A percentile compares a stretch with the other conserved stretches of the same genome.
Evolutionary conservation across 2,888 invertebrate species (phyloP).

Genomic region (Nomada hirtipes): DNA sequence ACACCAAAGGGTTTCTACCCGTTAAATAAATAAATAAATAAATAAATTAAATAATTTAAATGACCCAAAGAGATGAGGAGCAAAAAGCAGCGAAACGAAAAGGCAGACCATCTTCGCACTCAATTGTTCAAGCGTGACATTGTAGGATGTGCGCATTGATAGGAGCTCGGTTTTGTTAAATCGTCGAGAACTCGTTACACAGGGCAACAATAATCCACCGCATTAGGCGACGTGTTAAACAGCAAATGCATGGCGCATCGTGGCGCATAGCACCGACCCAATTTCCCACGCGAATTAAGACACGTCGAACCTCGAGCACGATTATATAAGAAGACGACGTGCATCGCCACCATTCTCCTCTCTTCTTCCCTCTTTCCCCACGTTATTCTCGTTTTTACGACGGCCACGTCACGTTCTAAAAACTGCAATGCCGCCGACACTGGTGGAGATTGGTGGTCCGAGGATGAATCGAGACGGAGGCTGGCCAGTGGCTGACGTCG

Average conservation of each 20-base stretch:
- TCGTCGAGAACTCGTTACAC: too few species aligned
- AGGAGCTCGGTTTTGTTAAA: too few species aligned
- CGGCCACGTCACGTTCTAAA: not conserved
- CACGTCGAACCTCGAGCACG: conserved; percentile 9
- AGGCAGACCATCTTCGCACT: too few species aligned
- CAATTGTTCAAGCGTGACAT: too few species aligned
- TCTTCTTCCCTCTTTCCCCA: not conserved
- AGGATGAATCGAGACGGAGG: conserved; percentile 16
- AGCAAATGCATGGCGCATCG: conserved; percentile 62
- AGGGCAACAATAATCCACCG: not conserved
- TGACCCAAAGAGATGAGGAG: too few species aligned
- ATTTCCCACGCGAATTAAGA: conserved; percentile 45
- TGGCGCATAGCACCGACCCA: conserved; percentile 67
- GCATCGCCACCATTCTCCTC: not conserved
- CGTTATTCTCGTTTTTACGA: not conserved
- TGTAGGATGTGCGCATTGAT: too few species aligned
- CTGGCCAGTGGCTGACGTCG: not conserved
- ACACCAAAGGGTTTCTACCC: too few species aligned
- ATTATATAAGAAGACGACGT: conserved; percentile 14
- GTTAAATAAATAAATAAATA: too few species aligned
- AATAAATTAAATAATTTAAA: too few species aligned
- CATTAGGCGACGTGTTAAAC: conserved; percentile 36
- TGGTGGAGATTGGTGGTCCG: not conserved
- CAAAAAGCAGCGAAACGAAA: too few species aligned
- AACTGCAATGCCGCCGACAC: not conserved